Evolutionary conservation across 1,140 invertebrate genomes (phyloP).

Genomic region (Pseudachorutes palmiensis): DNA sequence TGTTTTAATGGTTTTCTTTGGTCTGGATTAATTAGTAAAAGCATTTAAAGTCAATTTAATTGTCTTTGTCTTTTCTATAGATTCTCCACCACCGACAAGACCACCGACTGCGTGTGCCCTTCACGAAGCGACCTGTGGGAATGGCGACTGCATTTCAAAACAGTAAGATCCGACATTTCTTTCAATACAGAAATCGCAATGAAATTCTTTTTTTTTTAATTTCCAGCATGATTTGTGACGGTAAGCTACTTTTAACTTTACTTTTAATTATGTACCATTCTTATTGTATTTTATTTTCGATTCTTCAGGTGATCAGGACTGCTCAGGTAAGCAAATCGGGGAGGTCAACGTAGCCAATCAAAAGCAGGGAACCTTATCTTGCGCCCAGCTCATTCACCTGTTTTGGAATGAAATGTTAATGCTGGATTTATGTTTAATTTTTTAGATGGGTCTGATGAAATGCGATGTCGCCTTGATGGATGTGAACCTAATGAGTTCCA

Average conservation of each 20-base stretch:
- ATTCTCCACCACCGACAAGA: constrained; percentile 39
- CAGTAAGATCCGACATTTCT: no score
- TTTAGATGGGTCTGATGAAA: constrained; percentile 76
- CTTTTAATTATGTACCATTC: not conserved
- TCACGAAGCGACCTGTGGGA: constrained; percentile 80
- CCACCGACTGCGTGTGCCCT: constrained; percentile 55
- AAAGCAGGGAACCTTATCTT: no score
- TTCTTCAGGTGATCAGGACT: constrained; percentile 9
- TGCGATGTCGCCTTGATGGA: constrained; percentile 54
- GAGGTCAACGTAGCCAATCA: not conserved
- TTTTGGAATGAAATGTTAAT: no score
- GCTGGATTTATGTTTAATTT: not conserved
- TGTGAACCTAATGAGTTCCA: constrained; percentile 80
- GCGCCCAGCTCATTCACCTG: no score
- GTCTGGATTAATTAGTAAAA: no score
- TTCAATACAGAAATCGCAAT: no score
- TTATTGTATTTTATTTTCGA: not conserved
- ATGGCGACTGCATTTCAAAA: constrained; percentile 81
- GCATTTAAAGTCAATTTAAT: no score
- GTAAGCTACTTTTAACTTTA: not conserved
- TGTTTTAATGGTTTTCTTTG: no score
- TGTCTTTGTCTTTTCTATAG: constrained; percentile 30
- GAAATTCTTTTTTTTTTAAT: not conserved
- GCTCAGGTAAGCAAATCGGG: constrained; percentile 11
- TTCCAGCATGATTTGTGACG: constrained; percentile 55